These are phyloP conservation scores for Psittacula cyanocephala DNA, from an alignment of 2,113 vertebrate genomes.

Conservation along the genomic window DNA sequence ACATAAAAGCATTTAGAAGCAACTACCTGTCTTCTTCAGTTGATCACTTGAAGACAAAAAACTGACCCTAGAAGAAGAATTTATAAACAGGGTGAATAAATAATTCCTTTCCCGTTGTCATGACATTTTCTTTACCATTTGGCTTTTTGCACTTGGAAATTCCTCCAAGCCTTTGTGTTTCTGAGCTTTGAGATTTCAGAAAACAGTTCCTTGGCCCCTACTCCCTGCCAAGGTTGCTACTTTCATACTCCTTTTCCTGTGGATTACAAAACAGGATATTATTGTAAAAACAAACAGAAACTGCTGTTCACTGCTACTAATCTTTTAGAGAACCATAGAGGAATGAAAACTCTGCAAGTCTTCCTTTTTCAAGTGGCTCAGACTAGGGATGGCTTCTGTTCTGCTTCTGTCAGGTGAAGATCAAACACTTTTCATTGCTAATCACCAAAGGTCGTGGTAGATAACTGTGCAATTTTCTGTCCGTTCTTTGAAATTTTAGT, in stretches of 20 bases:
- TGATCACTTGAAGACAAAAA: neutral
- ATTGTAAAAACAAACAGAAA: slow-evolving; percentile 61
- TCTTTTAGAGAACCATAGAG: slow-evolving; percentile 3
- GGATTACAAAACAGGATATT: slow-evolving; percentile 68
- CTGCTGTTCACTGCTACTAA: slow-evolving; percentile 23
- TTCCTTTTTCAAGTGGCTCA: neutral
- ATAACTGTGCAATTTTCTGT: neutral
- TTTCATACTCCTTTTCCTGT: slow-evolving; percentile 68
- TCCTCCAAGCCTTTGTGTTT: slow-evolving; percentile 44
- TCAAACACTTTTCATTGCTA: slow-evolving; percentile 6
- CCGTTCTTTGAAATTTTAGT: neutral
- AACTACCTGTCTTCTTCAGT: neutral
- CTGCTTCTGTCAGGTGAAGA: slow-evolving; percentile 22
- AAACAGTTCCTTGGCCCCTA: slow-evolving; percentile 1
- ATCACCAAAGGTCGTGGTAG: neutral
- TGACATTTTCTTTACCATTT: slow-evolving; percentile 44
- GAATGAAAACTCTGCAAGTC: slow-evolving; percentile 1
- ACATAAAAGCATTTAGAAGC: neutral
- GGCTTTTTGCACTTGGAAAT: slow-evolving; percentile 28
- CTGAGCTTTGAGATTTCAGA: slow-evolving; percentile 37
- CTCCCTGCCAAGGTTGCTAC: slow-evolving; percentile 41
- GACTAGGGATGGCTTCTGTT: neutral
- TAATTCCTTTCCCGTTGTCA: slow-evolving; percentile 21
- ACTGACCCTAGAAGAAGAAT: neutral
- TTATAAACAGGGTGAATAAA: slow-evolving; percentile 1